A percentile compares a stretch with the other conserved stretches of the same genome.
Conservation (phyloP, 2,113 vertebrate genomes). For the Apodemus speciosus region DNA sequence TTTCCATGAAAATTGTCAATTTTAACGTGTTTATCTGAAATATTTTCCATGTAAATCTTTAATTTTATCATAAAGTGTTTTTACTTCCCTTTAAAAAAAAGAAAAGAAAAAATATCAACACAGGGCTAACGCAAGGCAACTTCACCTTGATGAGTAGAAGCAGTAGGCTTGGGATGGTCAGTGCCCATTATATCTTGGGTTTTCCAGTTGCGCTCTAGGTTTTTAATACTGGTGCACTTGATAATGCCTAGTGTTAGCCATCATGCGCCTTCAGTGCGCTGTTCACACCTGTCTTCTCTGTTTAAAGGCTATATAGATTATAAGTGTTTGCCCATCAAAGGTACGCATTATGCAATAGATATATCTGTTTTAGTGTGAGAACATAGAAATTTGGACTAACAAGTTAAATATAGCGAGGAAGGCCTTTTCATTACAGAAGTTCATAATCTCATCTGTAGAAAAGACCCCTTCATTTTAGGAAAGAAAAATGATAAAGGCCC, state of each 20-base stretch:
- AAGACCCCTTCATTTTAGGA: not conserved
- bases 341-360: not conserved
- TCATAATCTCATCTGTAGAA: not conserved
- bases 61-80: too few relatives aligned
- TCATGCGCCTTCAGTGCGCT: not conserved
- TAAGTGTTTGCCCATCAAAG: not conserved
- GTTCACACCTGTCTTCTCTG: not conserved
- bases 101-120: not conserved
- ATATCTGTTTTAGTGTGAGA: not conserved
- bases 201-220: not conserved
- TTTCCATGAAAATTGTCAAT: too few relatives aligned
- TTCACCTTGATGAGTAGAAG: not conserved
- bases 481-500: not conserved
- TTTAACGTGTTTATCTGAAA: too few relatives aligned
- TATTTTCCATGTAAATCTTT: too few relatives aligned
- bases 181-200: not conserved
- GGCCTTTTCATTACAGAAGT: not conserved
- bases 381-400: not conserved
- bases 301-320: not conserved
- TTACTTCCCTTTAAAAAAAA: too few relatives aligned
- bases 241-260: not conserved
- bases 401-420: slow-evolving; percentile 31
- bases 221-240: not conserved
- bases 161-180: not conserved
- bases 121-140: not conserved